Base-by-base conservation (phyloP, 2,888 invertebrate genomes). In the Agonopterix subpropinquella region DNA sequence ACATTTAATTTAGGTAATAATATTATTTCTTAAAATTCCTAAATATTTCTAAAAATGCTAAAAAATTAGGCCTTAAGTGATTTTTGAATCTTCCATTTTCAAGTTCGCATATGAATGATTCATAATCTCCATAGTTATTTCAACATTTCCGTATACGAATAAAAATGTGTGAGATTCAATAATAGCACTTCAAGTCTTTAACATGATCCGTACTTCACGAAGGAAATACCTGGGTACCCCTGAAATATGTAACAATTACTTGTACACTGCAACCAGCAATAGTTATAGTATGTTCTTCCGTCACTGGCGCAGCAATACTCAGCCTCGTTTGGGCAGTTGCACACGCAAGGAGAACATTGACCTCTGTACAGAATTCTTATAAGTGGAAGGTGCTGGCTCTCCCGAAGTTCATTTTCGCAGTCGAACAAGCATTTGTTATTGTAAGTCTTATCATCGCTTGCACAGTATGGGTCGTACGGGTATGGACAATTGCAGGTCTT, bases 391-490 rank as follows among this genome's bases (percentile, higher is more conserved):
- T 44, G 42, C 36, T 47, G 45, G 8, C 18, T 11, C n/a, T 43
- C 4, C 4, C 50, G 50, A 13, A 55, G 41, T 15, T 44, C 53
- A 37, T 55, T 62, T 45, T 56, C 54, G 15, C 48, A 51, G n/a
- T 49, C 47, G 2, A 66, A 46, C 5, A 45, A 5, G 36, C 64
- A 66, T 10, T 45, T 45, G 70, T 90, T 92, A 50, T 82, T 79
- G 73, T 94, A 94, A 0, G 92, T 92, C 51, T 89, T 84, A 1
- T 58, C 37, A 37, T 37, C 37, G 37, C 37, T 37, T 37, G 64
- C 73, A 43, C 77, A 77, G 0, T 75, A 67, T 0, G 71, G 74
- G 1, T 48, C 48, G 28, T 59, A 50, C 0, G 50, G 48, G 2
- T 48, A 46, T 1, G 58, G 47, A 48, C 77, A 76, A 7, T 35